Conservation (phyloP, 1,140 invertebrate genomes). For the Cataglyphis hispanica region DNA sequence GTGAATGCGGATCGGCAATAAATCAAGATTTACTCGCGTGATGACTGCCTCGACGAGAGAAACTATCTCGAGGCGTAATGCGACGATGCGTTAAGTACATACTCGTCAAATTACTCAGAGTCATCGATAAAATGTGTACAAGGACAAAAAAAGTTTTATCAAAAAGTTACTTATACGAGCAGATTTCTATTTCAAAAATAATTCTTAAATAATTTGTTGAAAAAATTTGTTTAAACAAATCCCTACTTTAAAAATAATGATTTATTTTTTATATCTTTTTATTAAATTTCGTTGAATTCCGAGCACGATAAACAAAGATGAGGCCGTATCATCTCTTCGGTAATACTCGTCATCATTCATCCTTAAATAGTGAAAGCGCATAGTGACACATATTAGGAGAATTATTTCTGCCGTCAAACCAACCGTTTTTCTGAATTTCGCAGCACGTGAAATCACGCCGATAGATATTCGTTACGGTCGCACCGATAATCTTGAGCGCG, state of each 20-base stretch:
- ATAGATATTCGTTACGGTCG: conserved; percentile 65
- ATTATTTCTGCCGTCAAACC: not conserved
- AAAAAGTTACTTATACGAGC: too few relatives aligned
- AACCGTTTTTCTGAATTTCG: conserved; percentile 34
- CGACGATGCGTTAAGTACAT: not conserved
- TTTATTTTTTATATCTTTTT: too few relatives aligned
- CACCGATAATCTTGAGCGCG: conserved; percentile 57
- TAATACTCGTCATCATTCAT: conserved; percentile 26
- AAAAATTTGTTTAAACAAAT: not conserved
- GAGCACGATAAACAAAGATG: not conserved
- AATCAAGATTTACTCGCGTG: conserved; percentile 80
- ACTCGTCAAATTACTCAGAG: not conserved
- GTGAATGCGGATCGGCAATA: conserved; percentile 82
- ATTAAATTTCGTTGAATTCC: not conserved
- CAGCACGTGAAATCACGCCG: conserved; percentile 48
- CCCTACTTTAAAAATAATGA: conserved; percentile 62
- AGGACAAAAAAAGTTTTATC: not conserved
- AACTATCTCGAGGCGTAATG: conserved; percentile 24
- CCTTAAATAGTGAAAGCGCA: not conserved
- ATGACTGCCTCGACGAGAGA: conserved; percentile 73
- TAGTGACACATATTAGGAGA: conserved; percentile 5
- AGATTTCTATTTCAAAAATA: too few relatives aligned
- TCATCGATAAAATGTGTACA: not conserved
- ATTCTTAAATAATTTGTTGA: not conserved
- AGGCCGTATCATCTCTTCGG: not conserved